Evolutionary conservation across 2,113 vertebrate species (phyloP), one percentile per base, ranked within the genome.

Genomic region (Malurus elegans): DNA sequence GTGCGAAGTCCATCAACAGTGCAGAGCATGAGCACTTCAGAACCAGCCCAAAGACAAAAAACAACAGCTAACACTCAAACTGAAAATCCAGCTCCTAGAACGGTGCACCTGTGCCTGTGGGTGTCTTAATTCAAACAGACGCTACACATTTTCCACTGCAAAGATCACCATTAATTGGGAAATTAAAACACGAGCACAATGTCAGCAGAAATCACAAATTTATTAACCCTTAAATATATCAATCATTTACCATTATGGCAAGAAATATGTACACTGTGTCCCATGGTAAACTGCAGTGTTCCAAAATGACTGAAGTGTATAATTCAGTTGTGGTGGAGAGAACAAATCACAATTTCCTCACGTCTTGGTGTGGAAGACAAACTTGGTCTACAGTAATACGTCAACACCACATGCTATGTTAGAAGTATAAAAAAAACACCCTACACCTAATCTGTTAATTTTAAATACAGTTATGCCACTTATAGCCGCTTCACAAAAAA

Each of bases 181-280:
- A 97, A 97, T 79, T 47, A 97, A 97, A 92, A 97, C 86, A 54
- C 79, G 66, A 86, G 95, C 81, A 60, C 73, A 32, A 8, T 40
- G 91, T 98, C 98, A 98, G 98, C 98, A 98, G 98, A 98, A 99
- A 98, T 98, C 98, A 99, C 98, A 98, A 98, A 98, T 99, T 99
- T 99, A 98, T 98, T 98, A 97, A 98, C 97, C 98, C 96, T 98
- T 98, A 98, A 98, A 98, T 98, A 98, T 98, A 98, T 98, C 97
- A 96, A 95, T 98, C 97, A 98, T 98, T 98, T 97, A 98, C 97
- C 98, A 97, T 98, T 98, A 98, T 97, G 98, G 97, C 98, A 98
- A 98, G 98, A 98, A 98, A 97, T 98, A 98, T 98, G 96, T 98
- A 98, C 97, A 98, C 97, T 98, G 98, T 98, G 96, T 98, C 97